Percentiles rank a stretch among this genome's conserved stretches.
Conservation (phyloP, 2,797 vertebrate genomes). For the Micromesistius poutassou region DNA sequence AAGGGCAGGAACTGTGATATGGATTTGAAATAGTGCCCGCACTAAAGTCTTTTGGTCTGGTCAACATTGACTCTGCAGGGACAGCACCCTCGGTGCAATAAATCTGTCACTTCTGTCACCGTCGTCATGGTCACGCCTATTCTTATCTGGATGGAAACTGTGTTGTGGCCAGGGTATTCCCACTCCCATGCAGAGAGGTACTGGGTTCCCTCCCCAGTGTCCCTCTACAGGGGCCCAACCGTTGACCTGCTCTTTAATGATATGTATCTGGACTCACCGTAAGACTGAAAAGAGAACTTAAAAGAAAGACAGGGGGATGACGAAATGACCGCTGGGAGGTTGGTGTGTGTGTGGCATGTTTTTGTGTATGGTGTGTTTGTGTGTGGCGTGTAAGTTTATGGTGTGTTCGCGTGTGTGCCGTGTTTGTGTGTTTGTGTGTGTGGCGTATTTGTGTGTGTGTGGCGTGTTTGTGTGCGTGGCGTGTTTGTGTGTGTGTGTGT, state of each 20-base stretch:
- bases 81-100: neutral
- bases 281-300: no score
- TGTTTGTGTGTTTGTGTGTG: neutral
- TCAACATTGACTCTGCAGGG: slow-evolving; percentile 10
- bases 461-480: neutral
- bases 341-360: no score
- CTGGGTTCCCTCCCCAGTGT: no score
- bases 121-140: neutral
- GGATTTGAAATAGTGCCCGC: slow-evolving; percentile 35
- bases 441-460: neutral
- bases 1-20: neutral
- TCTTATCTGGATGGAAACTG: neutral
- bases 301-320: neutral
- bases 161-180: no score
- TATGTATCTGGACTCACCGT: no score
- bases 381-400: no score
- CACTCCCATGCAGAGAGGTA: no score
- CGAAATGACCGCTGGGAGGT: neutral
- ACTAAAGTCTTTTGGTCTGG: slow-evolving; percentile 53
- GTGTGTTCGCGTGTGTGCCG: no score
- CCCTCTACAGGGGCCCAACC: no score
- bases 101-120: neutral
- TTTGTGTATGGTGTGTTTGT: no score
- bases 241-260: no score
- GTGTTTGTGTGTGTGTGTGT: neutral